Evolutionary conservation across 35 echinoderm and acorn worm species (phyloP), one percentile per base, ranked within the genome.

Genomic region (Holothuria glaberrima): DNA sequence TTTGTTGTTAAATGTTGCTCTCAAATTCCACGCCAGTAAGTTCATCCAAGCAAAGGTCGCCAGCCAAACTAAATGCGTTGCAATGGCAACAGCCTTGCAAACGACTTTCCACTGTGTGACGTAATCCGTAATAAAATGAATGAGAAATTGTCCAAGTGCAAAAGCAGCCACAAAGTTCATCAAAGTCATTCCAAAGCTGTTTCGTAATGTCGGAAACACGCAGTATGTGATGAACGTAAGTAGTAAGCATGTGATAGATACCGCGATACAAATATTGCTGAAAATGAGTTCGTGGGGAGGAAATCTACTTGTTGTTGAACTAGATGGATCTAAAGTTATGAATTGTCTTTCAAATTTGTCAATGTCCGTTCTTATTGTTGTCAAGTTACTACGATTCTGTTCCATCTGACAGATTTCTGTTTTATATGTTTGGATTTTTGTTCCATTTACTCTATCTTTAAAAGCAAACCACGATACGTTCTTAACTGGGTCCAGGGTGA

Each of bases 21-120:
- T 60, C 30, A 82, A 21, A 60, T 82, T 82, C 79, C 79, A 82
- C 9, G 79, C 79, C 22, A 82, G 28, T 4, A 82, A 24, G 19
- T 82, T 82, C 79, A 82, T 82, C 79, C 79, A 82, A 17, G 79
- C 46, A 82, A 58, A 82, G 22, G 79, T 58, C 50, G 48, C 79
- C 48, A 82, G 56, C 79, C 79, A 82, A 24, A 82, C 19, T 24
- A 82, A 82, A 17, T 82, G 79, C 2, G 79, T 32, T 56, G n/a
- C 79, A 18, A 82, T 25, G 1, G 48, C 79, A 18, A 20, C 79
- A 30, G 18, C 26, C 48, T 13, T 28, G 50, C 79, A 82, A 31
- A 58, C 9, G 17, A 20, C 5, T 38, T 82, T 58, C 79, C 79
- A 82, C 9, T 25, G 28, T 12, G 48, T 82, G 6, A 82, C 79